Conservation (phyloP, 2,797 vertebrate species). For the Squalus acanthias region DNA sequence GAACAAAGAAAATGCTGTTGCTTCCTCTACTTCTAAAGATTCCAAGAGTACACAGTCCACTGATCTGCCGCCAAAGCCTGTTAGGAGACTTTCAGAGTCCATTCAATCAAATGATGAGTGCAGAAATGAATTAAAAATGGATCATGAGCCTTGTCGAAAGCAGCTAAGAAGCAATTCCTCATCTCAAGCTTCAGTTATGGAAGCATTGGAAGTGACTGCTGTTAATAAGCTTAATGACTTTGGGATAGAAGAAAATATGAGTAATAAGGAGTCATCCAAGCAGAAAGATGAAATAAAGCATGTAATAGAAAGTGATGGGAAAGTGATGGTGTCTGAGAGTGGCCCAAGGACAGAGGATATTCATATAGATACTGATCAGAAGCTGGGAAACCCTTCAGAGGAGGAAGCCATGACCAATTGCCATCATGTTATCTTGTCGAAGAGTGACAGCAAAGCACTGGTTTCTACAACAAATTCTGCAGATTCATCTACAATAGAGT, state of each 20-base stretch:
- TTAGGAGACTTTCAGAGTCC: conserved; percentile 66
- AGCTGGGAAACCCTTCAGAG: conserved; percentile 71
- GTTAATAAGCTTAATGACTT: conserved; percentile 61
- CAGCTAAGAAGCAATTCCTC: conserved; percentile 18
- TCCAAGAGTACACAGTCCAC: conserved; percentile 60
- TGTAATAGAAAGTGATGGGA: conserved; percentile 76
- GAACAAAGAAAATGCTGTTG: conserved; percentile 60
- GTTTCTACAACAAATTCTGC: not conserved
- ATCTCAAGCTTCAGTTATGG: not conserved
- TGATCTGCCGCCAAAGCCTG: conserved; percentile 58
- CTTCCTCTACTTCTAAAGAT: conserved; percentile 55
- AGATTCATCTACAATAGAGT: not conserved
- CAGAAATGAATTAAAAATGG: conserved; percentile 57
- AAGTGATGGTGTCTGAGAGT: conserved; percentile 58
- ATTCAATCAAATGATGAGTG: conserved; percentile 65
- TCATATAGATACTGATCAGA: conserved; percentile 68
- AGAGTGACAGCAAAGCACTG: conserved; percentile 59
- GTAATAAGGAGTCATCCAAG: conserved; percentile 70
- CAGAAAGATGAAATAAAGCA: conserved; percentile 67
- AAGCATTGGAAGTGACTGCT: not conserved
- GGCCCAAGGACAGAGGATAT: conserved; percentile 66
- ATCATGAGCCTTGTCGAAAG: conserved; percentile 53
- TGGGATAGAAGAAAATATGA: conserved; percentile 68
- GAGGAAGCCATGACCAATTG: conserved; percentile 49
- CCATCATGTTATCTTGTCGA: conserved; percentile 45